Evolutionary conservation across 2,113 vertebrate species (phyloP).

Genomic region (Andinoacara biseriatus): DNA sequence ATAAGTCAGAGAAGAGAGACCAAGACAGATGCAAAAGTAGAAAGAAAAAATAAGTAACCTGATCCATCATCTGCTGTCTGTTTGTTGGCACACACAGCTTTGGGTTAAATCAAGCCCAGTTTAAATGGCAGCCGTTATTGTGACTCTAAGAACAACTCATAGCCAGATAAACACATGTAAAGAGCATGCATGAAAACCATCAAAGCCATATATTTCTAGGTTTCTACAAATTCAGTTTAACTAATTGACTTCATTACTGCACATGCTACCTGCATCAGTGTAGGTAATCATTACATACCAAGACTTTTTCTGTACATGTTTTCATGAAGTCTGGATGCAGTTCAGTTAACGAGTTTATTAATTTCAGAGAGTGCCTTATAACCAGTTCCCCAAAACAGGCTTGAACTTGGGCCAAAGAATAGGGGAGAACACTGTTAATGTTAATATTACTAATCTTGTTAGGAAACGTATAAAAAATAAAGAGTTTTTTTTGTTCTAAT

Average conservation of each 20-base stretch:
- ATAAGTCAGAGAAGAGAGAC: neutral
- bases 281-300: neutral
- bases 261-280: neutral
- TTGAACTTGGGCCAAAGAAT: neutral
- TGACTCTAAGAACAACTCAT: neutral
- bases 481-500: neutral
- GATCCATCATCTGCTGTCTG: conserved; percentile 17
- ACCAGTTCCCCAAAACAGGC: neutral
- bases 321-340: neutral
- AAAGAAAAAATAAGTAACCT: neutral
- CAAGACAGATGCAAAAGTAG: neutral
- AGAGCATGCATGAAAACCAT: conserved; percentile 8
- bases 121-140: conserved; percentile 68
- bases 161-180: conserved; percentile 41
- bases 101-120: conserved; percentile 37
- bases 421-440: neutral
- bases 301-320: neutral
- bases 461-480: neutral
- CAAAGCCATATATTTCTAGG: neutral
- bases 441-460: neutral
- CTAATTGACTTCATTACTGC: neutral
- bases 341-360: neutral
- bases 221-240: neutral
- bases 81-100: conserved; percentile 65
- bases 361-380: neutral